Evolutionary conservation across 2,888 invertebrate species (phyloP), one percentile per base, ranked within the genome.

Genomic region (Temnothorax unifasciatus): DNA sequence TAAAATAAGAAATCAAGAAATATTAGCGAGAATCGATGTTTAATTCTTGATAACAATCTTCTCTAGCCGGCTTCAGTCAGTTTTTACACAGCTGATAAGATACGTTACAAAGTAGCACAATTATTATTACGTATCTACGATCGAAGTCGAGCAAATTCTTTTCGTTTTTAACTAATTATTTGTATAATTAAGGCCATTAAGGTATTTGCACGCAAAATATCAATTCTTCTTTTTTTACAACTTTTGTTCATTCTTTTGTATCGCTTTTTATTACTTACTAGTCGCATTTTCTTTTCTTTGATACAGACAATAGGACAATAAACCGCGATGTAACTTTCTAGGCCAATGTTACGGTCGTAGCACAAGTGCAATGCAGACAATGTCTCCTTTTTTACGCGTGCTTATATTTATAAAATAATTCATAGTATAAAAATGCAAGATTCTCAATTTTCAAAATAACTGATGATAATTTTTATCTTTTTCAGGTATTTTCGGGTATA

Each of bases 271-370:
- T n/a, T 68, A 47, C 57, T 54, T 3, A 18, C 41, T 68, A 1
- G 2, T 34, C 18, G 18, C 21, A 41, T 54, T 79, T 34, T 71
- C 13, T 38, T 47, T 61, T 18, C 25, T 69, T 59, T 5, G 15
- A 50, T 38, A 13, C 25, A 38, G 18, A 69, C 21, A 79, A 69
- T 69, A 8, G 38, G 4, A 68, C 18, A 59, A 47, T 54, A n/a
- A 44, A 47, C 1, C 9, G 68, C 57, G 47, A 29, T 18, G 13
- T 44, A 69, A 71, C 38, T 61, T 81, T 81, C 59, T 81, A 71
- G 79, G 71, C 13, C 79, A 81, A 81, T 81, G 71, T 81, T 81
- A 71, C 71, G 79, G 66, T 81, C 59, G 9, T 25, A 47, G 25
- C 44, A 34, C 38, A 81, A 38, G 13, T 61, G 13, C 44, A 57